Base-by-base conservation (phyloP, 2,888 invertebrate genomes). In the Lordiphosa andalusiaca region DNA sequence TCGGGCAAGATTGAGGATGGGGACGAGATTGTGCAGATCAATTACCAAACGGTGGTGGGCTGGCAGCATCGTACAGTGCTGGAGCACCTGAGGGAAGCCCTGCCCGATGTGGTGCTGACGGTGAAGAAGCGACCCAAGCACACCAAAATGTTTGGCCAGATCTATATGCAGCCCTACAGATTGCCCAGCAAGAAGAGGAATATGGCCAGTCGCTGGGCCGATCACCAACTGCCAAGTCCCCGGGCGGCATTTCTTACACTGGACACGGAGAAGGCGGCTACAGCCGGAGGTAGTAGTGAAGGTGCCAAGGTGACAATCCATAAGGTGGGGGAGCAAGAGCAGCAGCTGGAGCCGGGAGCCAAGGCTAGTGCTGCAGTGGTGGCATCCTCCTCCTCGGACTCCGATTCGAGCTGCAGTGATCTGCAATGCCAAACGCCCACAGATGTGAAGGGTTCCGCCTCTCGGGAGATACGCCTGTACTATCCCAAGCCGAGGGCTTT, bases 21-120 rank as follows among this genome's bases (percentile, higher is more conserved):
- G 0, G 98, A 99, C 90, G 98, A 99, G 91, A 96, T 99, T 75
- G 95, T 98, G 39, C 96, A 97, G 91, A 96, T 93, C 23, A 93
- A 93, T 87, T 93, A 93, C 86, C 93, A 93, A 86, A 93, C 93
- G 0, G 92, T 93, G 0, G 93, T 96, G 63, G 96, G 95, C 1
- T 96, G 96, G 96, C 94, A 94, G 78, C 91, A 93, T 53, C 94
- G 94, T 84, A 94, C 94, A 70, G 93, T 96, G 23, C 91, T 95
- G 74, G 92, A 93, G 63, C 91, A 94, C 53, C 91, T 94, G 58
- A 93, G 93, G 74, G 95, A 95, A 84, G 94, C 94, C 60, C 93
- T 94, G 12, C 93, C 94, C n/a, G 95, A 96, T 87, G 93, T 96
- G 47, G 91, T 95, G 47, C 89, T 97, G 40, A 94, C 96, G 0